Base-by-base conservation (phyloP, 2,797 vertebrate species). In the Hypotaenidia philippensis region DNA sequence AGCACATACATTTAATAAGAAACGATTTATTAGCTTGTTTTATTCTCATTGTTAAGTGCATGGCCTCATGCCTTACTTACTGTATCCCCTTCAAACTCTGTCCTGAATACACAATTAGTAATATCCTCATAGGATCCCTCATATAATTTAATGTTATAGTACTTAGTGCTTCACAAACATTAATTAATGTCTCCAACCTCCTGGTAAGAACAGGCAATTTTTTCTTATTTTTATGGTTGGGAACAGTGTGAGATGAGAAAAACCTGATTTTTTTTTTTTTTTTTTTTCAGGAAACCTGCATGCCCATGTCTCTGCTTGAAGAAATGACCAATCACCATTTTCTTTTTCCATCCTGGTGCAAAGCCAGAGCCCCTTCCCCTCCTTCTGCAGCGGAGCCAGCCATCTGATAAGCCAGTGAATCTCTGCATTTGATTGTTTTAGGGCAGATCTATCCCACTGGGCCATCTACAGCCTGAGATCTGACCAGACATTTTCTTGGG, bases 31-130 rank as follows among this genome's bases (percentile, higher is more conserved):
- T 94, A 87, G 17, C 47, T 76, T 80, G 13, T 80, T 89, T 91
- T 83, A 91, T 81, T 61, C 56, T 81, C 38, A 38, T 44, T 89
- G 87, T 76, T 75, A 76, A 83, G 53, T 81, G 61, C 59, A 61
- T 44, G 81, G 53, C 57, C 90, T 89, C 81, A 92, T 89, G 64
- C 49, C n/a, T 83, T 94, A 87, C 96, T 85, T 94, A 60, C 86
- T 87, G 21, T 53, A 87, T 47, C 25, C 41, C 84, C 64, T 53
- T 92, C 57, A 91, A 65, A 71, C 84, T 87, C 81, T 89, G 81
- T n/a, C 82, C 75, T 96, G 65, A 66, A 83, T 89, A 85, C 41
- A 80, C 78, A 65, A 78, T 85, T 89, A 95, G 53, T 71, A 85
- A 91, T 86, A 94, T 83, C 44, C 79, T 71, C 75, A 78, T 32